A percentile compares a stretch with the other conserved stretches of the same genome.
These are phyloP conservation scores for Apis mellifera DNA, from an alignment of 1,140 invertebrate species.

Conservation along the genomic window DNA sequence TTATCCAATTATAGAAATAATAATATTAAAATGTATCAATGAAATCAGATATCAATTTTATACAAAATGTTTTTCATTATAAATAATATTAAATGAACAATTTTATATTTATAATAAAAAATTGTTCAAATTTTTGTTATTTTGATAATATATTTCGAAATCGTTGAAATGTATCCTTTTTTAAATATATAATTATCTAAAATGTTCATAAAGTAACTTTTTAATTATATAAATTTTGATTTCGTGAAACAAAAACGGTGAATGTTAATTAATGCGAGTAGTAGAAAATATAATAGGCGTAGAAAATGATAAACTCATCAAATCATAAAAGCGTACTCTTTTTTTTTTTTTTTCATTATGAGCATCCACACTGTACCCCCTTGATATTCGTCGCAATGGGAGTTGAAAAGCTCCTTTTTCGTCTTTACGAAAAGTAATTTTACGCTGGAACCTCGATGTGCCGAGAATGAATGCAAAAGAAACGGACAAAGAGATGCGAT, in stretches of 20 bases:
- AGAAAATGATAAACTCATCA: neutral
- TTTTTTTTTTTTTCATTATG: neutral
- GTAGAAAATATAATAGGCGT: neutral
- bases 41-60: too few species aligned
- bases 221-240: too few species aligned
- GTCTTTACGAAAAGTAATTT: slow-evolving; percentile 1
- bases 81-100: too few species aligned
- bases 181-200: too few species aligned
- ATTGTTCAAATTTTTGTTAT: too few species aligned
- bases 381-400: slow-evolving; percentile 26
- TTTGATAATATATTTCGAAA: too few species aligned
- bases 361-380: neutral
- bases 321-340: neutral
- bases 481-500: neutral
- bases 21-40: too few species aligned
- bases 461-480: neutral
- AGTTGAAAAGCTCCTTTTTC: slow-evolving; percentile 40
- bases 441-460: neutral
- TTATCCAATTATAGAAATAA: too few species aligned
- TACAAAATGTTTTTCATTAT: too few species aligned
- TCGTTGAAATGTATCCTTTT: too few species aligned
- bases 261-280: slow-evolving; percentile 39
- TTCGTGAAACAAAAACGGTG: neutral
- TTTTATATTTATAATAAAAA: too few species aligned
- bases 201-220: too few species aligned